phyloP scores from a whole-genome alignment of 2,113 vertebrate genomes.

The Hucho hucho region DNA sequence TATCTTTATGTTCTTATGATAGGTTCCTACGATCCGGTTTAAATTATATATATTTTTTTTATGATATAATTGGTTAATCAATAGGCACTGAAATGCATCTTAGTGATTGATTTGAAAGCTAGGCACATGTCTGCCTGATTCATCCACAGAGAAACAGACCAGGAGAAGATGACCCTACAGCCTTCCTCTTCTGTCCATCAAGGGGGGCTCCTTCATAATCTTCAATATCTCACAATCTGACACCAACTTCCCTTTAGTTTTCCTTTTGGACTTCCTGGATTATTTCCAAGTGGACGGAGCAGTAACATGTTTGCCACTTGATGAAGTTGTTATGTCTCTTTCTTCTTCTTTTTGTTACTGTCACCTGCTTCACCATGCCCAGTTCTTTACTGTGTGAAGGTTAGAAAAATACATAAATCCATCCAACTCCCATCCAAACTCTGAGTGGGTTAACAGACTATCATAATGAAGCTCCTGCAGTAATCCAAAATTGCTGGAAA shows the following conservation, averaged over 20 bases:
- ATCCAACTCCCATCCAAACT: conserved; percentile 42
- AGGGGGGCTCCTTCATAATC: conserved; percentile 40
- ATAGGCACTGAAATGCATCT: conserved; percentile 28
- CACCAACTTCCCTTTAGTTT: conserved; percentile 65
- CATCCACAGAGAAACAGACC: conserved; percentile 74
- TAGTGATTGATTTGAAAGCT: conserved; percentile 34
- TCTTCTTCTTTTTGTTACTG: conserved; percentile 20
- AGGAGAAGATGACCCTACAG: conserved; percentile 54
- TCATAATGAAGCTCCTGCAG: conserved; percentile 41
- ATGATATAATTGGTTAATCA: neutral
- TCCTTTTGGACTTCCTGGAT: conserved; percentile 68
- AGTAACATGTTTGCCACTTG: conserved; percentile 66
- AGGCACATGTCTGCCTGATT: conserved; percentile 63
- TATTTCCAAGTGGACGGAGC: conserved; percentile 74
- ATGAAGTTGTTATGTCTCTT: conserved; percentile 38
- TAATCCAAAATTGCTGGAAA: conserved; percentile 36
- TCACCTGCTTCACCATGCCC: conserved; percentile 25
- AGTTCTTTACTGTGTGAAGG: conserved; percentile 42
- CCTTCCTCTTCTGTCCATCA: conserved; percentile 57
- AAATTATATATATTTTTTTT: neutral
- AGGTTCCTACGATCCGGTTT: neutral
- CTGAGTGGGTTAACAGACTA: conserved; percentile 38
- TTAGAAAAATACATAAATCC: conserved; percentile 45
- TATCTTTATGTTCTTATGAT: neutral
- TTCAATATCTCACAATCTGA: conserved; percentile 47